Conservation (phyloP, 2,797 vertebrate genomes). For the Carcharodon carcharias region DNA sequence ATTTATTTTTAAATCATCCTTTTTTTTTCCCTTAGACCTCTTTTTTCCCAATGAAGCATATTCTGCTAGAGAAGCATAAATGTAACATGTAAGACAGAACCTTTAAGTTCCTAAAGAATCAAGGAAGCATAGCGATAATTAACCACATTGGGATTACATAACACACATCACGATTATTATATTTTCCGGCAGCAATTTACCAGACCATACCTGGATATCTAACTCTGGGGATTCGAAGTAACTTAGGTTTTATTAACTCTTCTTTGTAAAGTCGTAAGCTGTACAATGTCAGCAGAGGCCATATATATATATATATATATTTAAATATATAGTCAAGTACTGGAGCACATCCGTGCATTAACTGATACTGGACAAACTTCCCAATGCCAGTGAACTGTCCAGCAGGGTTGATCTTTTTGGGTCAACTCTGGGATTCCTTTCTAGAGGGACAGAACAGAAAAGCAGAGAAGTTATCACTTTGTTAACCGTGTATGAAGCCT, state of each 20-base stretch:
- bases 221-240: background rate
- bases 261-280: background rate
- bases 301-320: background rate
- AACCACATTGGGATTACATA: conserved; percentile 4
- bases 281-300: background rate
- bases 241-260: background rate
- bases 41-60: background rate
- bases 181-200: background rate
- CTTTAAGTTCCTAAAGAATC: background rate
- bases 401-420: background rate
- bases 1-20: conserved; percentile 4
- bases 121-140: background rate
- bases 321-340: background rate
- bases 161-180: background rate
- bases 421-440: background rate
- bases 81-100: background rate
- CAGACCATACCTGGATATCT: background rate
- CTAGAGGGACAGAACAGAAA: background rate
- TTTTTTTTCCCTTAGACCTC: background rate
- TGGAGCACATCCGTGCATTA: background rate
- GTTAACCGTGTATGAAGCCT: background rate
- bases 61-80: conserved; percentile 20
- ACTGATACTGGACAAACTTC: background rate
- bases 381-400: background rate
- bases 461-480: background rate